Evolutionary conservation across 1,140 invertebrate species (phyloP), one percentile per base, ranked within the genome.

Genomic region (Eubasilissa regina): DNA sequence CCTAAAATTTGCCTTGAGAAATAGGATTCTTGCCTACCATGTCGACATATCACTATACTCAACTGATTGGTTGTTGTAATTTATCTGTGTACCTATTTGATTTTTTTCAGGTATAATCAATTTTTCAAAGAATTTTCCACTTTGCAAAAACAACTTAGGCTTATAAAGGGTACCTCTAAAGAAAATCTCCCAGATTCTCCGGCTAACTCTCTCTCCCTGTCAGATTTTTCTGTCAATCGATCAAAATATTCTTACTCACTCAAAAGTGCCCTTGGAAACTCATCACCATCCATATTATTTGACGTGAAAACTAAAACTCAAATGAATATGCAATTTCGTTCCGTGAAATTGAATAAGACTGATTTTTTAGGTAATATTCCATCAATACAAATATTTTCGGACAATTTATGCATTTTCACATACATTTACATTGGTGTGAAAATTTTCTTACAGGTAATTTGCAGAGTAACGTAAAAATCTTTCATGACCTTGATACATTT

Each of bases 71-170:
- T n/a, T n/a, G n/a, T n/a, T 35, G 6, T 35, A 6, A 3, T 35
- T 35, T 35, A 35, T 35, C 6, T 35, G 25, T 35, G 25, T 35
- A 3, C 1, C 25, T 35, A 3, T 35, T 35, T 35, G 1, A 35
- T 35, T 35, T 17, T 73, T 89, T 89, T 51, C 84, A 91, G 90
- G 84, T 92, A 92, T 81, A 89, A 88, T 82, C 85, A 84, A 80
- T 91, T 88, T 82, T 92, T 91, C 79, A 89, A 89, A 84, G 91
- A 92, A 83, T 86, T 91, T 68, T 88, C 87, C 66, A 88, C 86
- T 56, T 85, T 90, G 75, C 87, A 89, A 82, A 88, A 85, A 58
- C 91, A 91, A 86, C 76, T 89, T 68, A 87, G 83, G 82, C 80
- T 87, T 73, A 86, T 88, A 6, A 89, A 87, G 80, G 88, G 86